These are phyloP conservation scores for Pangasius djambal DNA, from an alignment of 2,797 vertebrate species.

Conservation along the genomic window DNA sequence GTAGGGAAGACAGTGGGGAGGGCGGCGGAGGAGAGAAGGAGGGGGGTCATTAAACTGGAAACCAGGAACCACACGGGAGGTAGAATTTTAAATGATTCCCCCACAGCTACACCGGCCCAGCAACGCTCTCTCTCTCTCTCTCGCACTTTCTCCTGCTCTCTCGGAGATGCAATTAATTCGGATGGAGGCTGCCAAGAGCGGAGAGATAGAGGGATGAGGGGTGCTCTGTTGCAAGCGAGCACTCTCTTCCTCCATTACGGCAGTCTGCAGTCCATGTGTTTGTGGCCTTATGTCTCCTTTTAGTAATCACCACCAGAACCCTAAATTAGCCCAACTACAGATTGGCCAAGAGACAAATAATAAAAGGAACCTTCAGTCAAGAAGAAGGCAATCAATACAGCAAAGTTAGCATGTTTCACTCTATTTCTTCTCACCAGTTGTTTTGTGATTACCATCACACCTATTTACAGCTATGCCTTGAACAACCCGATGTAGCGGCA, in stretches of 20 bases:
- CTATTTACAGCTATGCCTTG: constrained; percentile 13
- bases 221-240: constrained; percentile 61
- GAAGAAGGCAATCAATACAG: constrained; percentile 4
- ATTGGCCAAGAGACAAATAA: constrained; percentile 25
- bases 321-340: constrained; percentile 41
- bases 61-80: constrained; percentile 82
- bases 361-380: constrained; percentile 15
- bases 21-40: constrained; percentile 54
- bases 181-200: constrained; percentile 81
- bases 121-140: constrained; percentile 59
- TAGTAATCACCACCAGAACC: constrained; percentile 43
- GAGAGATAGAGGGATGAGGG: constrained; percentile 77
- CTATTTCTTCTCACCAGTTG: not conserved
- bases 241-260: constrained; percentile 65
- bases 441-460: not conserved
- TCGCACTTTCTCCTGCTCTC: constrained; percentile 75
- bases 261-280: constrained; percentile 53
- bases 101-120: constrained; percentile 76
- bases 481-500: not conserved
- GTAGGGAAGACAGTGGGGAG: constrained; percentile 28
- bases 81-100: constrained; percentile 84
- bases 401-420: constrained; percentile 18
- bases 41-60: constrained; percentile 82
- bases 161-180: constrained; percentile 84
- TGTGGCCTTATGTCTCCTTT: constrained; percentile 54